Evolutionary conservation across 1,140 invertebrate genomes (phyloP).

Genomic region (Maconellicoccus hirsutus): DNA sequence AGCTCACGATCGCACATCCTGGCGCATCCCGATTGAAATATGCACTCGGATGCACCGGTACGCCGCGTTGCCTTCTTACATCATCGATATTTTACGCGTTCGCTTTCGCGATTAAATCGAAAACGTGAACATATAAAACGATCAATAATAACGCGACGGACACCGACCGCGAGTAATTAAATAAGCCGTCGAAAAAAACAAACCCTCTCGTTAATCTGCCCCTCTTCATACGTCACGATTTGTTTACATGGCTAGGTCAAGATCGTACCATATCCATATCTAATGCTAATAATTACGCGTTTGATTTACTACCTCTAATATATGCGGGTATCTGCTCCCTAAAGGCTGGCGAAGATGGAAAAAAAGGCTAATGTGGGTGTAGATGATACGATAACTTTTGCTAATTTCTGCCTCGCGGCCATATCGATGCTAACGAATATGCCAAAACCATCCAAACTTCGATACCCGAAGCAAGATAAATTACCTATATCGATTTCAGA

Average conservation of each 20-base stretch:
- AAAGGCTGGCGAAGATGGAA: neutral
- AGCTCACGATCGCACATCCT: too few relatives aligned
- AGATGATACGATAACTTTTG: neutral
- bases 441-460: neutral
- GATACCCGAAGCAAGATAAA: neutral
- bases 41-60: too few relatives aligned
- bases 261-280: neutral
- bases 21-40: too few relatives aligned
- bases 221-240: neutral
- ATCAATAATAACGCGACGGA: neutral
- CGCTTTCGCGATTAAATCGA: neutral
- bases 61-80: too few relatives aligned
- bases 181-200: neutral
- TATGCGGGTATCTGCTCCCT: slow-evolving; percentile 1
- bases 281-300: neutral
- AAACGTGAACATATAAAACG: neutral
- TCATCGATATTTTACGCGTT: too few relatives aligned
- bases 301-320: neutral
- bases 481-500: neutral
- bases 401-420: neutral
- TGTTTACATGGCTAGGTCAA: slow-evolving; percentile 3
- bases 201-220: neutral
- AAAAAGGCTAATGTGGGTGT: neutral
- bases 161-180: neutral
- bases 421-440: neutral